Conservation (phyloP, 1,140 invertebrate species). For the Sarcophaga peregrina region DNA sequence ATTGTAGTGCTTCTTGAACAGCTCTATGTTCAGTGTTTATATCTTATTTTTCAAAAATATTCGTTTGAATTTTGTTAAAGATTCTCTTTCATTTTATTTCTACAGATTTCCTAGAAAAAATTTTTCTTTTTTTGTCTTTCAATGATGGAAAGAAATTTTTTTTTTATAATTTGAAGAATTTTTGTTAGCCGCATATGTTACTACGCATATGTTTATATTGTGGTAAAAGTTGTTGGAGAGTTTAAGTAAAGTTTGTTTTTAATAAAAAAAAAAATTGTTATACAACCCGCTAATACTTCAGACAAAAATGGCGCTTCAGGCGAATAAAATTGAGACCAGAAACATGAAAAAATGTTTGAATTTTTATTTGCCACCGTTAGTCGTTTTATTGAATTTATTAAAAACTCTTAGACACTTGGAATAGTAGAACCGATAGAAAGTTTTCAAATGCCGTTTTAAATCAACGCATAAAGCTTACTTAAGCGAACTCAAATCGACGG, state of each 20-base stretch:
- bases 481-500: no score
- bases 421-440: no score
- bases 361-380: not conserved
- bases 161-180: slow-evolving; percentile 16
- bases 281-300: not conserved
- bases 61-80: no score
- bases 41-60: no score
- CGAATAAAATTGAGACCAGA: not conserved
- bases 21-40: no score
- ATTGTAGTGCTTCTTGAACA: no score
- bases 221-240: not conserved
- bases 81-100: no score
- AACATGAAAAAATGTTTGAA: not conserved
- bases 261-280: slow-evolving; percentile 10
- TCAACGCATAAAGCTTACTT: no score
- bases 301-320: not conserved
- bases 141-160: not conserved
- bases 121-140: not conserved
- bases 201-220: not conserved
- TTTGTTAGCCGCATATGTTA: slow-evolving; percentile 4
- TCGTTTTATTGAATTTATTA: not conserved
- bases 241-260: not conserved
- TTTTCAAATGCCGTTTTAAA: no score
- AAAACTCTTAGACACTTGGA: no score
- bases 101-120: no score